A percentile compares a stretch with the other conserved stretches of the same genome.
Evolutionary conservation across 2,888 invertebrate genomes (phyloP).

Genomic region (Drosophila antonietae): DNA sequence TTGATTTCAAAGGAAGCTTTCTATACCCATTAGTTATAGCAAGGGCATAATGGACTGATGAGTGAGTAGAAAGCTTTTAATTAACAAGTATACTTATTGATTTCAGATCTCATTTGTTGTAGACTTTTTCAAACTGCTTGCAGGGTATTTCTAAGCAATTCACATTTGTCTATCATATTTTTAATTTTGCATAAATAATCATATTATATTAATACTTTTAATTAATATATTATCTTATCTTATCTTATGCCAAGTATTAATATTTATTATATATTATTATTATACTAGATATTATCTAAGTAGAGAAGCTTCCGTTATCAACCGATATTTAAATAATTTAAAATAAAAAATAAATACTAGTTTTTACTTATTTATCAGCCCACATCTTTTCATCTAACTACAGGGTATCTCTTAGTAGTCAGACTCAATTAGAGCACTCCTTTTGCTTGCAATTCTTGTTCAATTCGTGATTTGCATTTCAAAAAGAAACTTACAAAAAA

Average conservation of each 20-base stretch:
- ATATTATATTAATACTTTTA: not conserved
- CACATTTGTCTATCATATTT: not conserved
- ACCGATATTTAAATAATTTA: too few relatives aligned
- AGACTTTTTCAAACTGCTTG: not conserved
- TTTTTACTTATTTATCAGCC: not conserved
- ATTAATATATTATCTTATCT: too few relatives aligned
- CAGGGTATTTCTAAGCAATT: not conserved
- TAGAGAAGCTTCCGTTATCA: too few relatives aligned
- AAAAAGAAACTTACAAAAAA: slow-evolving; percentile 5
- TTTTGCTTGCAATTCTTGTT: slow-evolving; percentile 8
- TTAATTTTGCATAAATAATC: not conserved
- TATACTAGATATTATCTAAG: too few relatives aligned
- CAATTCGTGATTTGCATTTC: slow-evolving; percentile 40
- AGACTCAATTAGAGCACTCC: not conserved
- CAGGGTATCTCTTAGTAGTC: not conserved
- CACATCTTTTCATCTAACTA: not conserved
- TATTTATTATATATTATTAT: too few relatives aligned
- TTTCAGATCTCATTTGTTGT: not conserved
- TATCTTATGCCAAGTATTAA: too few relatives aligned
- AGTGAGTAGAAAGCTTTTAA: too few relatives aligned
- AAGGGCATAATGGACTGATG: not conserved
- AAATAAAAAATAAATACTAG: too few relatives aligned
- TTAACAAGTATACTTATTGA: not conserved
- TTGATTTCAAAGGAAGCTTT: slow-evolving; percentile 8
- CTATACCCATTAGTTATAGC: not conserved